Conservation (phyloP, 2,888 invertebrate genomes). For the Operophtera brumata region DNA sequence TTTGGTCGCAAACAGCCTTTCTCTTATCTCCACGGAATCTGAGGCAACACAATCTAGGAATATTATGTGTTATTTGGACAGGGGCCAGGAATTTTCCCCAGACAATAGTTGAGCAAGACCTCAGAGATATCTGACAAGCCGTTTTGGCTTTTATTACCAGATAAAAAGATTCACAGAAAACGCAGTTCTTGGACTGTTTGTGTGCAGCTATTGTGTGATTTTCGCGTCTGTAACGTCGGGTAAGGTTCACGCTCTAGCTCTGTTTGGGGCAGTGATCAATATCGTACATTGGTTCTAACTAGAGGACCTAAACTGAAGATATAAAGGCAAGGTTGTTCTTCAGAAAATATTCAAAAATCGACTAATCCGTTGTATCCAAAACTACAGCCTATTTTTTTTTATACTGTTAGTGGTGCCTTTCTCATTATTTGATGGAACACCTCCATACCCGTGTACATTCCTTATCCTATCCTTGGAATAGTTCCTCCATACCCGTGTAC, state of each 20-base stretch:
- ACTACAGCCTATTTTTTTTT: too few relatives aligned
- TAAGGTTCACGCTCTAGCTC: not conserved
- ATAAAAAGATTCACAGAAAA: conserved; percentile 11
- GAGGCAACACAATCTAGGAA: conserved; percentile 22
- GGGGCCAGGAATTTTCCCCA: conserved; percentile 9
- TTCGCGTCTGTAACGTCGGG: not conserved
- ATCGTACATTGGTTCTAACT: too few relatives aligned
- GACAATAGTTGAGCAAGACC: conserved; percentile 6
- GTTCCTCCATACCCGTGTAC: too few relatives aligned
- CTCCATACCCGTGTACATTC: too few relatives aligned
- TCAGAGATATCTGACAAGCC: conserved; percentile 4
- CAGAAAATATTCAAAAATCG: too few relatives aligned
- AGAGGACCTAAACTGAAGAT: too few relatives aligned
- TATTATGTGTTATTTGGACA: conserved; percentile 24
- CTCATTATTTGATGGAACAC: too few relatives aligned
- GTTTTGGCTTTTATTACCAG: conserved; percentile 13
- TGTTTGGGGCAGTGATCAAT: too few relatives aligned
- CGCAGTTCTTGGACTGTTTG: not conserved
- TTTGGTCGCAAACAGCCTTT: conserved; percentile 16
- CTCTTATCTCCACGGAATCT: conserved; percentile 12
- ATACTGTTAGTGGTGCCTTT: too few relatives aligned
- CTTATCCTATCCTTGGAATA: too few relatives aligned
- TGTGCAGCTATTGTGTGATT: not conserved
- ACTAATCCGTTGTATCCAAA: too few relatives aligned
- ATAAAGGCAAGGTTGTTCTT: too few relatives aligned